Evolutionary conservation across 2,888 invertebrate species (phyloP), one percentile per base, ranked within the genome.

Genomic region (Xanthostigma xanthostigma): DNA sequence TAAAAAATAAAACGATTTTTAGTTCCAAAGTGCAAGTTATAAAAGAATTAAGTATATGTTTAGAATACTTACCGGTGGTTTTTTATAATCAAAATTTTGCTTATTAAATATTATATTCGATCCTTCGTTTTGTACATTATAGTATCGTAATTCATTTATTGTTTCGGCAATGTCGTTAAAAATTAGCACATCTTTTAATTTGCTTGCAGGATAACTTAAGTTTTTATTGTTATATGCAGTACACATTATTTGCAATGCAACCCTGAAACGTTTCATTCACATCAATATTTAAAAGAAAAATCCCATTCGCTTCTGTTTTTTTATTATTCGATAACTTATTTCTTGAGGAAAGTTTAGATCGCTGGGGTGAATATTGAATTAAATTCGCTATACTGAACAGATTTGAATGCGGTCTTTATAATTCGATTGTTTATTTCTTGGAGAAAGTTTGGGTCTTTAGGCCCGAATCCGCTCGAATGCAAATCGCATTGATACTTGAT

Each of bases 181-280:
- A 2, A 70, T 56, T 34, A 81, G 60, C 61, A 75, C 64, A 6
- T 64, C 56, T 51, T 66, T 62, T 12, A 82, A 55, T 48, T 65
- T 62, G 1, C 55, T 49, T 33, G 65, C 56, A 1, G 79, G 76
- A 55, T 75, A 74, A 0, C 64, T 62, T 11, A 75, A 62, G 37
- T 65, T 69, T 60, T 72, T 73, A 56, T 71, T 76, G 60, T 69
- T 75, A 61, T 78, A 83, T 2, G 75, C 79, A 11, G 62, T 57
- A 51, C 72, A 71, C 71, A 82, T 69, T 1, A 73, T 69, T 58
- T 63, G 58, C 5, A 81, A 62, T 2, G 74, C 71, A 46, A 61
- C 64, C 56, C 81, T 83, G 63, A 46, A 67, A 64, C 51, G 17
- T 17, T 17, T 17, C 56, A 55, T 50, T 40, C 45, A 52, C 56